phyloP scores from a whole-genome alignment of 2,888 invertebrate species.

The Choreutis nemorana region DNA sequence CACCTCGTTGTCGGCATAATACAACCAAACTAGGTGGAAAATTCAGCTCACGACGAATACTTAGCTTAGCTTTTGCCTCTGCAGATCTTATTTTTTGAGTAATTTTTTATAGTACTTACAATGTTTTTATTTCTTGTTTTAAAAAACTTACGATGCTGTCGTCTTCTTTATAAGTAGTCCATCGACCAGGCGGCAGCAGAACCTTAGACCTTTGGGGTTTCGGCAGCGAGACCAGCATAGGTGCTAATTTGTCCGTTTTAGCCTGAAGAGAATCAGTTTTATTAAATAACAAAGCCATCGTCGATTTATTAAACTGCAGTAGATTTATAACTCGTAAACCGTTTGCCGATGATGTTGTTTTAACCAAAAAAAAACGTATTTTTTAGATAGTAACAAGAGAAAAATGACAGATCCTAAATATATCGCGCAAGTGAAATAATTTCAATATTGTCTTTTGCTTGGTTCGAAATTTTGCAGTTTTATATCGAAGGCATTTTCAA shows the following conservation, averaged over 20 bases:
- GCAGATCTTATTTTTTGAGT: neutral
- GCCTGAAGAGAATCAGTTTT: constrained; percentile 36
- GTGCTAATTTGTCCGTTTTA: constrained; percentile 64
- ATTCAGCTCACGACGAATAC: neutral
- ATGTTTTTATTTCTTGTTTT: neutral
- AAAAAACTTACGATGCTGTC: constrained; percentile 61
- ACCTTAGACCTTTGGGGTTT: constrained; percentile 47
- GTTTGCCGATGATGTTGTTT: no score
- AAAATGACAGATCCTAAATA: no score
- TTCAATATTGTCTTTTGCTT: no score
- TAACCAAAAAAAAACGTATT: no score
- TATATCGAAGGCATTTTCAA: no score
- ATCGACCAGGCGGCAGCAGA: constrained; percentile 69
- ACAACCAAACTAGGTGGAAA: no score
- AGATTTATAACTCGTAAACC: no score
- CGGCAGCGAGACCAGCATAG: constrained; percentile 53
- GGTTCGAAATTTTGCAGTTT: no score
- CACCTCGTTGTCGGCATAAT: no score
- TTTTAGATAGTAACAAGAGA: no score
- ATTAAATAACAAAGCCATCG: neutral
- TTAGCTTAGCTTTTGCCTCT: neutral
- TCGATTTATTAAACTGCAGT: neutral
- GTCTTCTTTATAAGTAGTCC: constrained; percentile 71
- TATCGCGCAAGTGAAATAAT: no score
- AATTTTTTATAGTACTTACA: neutral